Conservation (phyloP, 2,113 vertebrate species). For the Cephalopterus ornatus region DNA sequence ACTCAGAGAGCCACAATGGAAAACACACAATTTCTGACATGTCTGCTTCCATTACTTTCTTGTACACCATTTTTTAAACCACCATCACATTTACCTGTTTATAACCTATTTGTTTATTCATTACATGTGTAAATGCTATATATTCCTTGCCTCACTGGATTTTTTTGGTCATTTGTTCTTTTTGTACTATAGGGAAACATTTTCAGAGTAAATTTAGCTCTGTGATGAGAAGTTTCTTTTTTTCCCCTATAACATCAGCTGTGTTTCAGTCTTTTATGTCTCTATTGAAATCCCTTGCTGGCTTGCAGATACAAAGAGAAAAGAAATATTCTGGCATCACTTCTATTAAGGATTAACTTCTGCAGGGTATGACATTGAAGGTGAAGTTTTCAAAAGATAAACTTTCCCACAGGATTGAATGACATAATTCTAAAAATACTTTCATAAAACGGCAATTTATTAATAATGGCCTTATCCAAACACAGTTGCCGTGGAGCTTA, state of each 20-base stretch:
- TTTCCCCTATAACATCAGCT: background rate
- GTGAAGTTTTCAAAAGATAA: constrained; percentile 12
- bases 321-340: background rate
- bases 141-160: background rate
- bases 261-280: background rate
- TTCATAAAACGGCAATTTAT: background rate
- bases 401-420: background rate
- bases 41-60: background rate
- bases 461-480: background rate
- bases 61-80: background rate
- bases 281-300: background rate
- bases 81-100: background rate
- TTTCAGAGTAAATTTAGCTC: background rate
- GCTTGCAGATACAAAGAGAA: background rate
- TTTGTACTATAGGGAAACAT: background rate
- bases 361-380: background rate
- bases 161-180: background rate
- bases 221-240: background rate
- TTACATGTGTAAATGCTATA: background rate
- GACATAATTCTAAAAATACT: background rate
- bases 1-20: background rate
- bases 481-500: background rate
- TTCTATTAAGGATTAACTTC: background rate
- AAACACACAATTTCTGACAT: background rate
- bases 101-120: background rate